Base-by-base conservation (phyloP, 2,797 vertebrate species). In the Champsocephalus esox region DNA sequence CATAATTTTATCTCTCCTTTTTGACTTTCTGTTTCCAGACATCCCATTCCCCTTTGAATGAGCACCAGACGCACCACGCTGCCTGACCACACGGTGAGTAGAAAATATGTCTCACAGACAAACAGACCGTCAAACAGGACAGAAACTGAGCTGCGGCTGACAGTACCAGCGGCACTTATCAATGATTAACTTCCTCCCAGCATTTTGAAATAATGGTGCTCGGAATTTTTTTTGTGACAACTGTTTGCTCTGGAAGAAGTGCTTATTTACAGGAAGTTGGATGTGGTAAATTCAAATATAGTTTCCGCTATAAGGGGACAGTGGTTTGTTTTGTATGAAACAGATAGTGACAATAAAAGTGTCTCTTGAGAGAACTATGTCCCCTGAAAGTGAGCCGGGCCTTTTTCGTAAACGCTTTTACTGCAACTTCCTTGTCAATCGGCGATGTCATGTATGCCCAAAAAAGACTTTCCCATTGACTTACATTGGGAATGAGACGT, bases 151-250 rank as follows among this genome's bases (percentile, higher is more conserved):
- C 54, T 66, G 57, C 1, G 9, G 66, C 63, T 77, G 41, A 64
- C 58, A 66, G 46, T 58, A 67, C 58, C 79, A 86, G 57, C 68
- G 64, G 60, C n/a, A 58, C 43, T 17, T 74, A 80, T 87, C 10
- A 89, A 79, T 84, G 62, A 87, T 87, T 84, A 79, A 83, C 75
- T 78, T 38, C 66, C 51, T 60, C 45, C 11, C 41, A 38, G 60
- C 60, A 68, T 87, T 72, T 83, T 66, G 57, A 75, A 84, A 83
- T 69, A 50, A 70, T 67, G 41, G 4, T 43, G 50, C 34, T 58
- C 21, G 75, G 24, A 70, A 78, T 80, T 77, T 48, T 66, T 73
- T 66, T 70, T 62, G 83, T 56, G 66, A 81, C 73, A 66, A 49
- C 46, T 44, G 54, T 67, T 81, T 76, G 11, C 48, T 50, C n/a